These are phyloP conservation scores for Neoascia interrupta DNA, from an alignment of 2,888 invertebrate genomes.

Conservation along the genomic window DNA sequence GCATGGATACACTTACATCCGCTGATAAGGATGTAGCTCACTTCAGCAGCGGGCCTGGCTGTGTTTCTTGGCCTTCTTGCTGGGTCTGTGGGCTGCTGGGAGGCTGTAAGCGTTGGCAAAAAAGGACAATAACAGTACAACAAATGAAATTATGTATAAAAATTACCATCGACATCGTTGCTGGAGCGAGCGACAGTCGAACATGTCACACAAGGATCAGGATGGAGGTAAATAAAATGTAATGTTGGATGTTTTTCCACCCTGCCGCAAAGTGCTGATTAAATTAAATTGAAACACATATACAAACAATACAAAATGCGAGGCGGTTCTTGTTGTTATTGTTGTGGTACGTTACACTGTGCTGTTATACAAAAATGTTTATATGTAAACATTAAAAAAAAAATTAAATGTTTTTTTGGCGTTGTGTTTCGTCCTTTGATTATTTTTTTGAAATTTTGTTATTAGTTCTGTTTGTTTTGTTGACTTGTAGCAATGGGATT, in stretches of 20 bases:
- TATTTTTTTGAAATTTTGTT: constrained; percentile 9
- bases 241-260: constrained; percentile 34
- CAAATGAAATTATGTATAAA: constrained; percentile 67
- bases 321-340: neutral
- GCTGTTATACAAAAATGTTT: neutral
- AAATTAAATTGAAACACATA: constrained; percentile 63
- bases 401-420: constrained; percentile 41
- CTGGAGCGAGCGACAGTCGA: constrained; percentile 29
- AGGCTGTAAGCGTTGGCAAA: constrained; percentile 28
- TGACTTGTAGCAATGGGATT: constrained; percentile 24
- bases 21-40: constrained; percentile 58
- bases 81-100: too few relatives aligned
- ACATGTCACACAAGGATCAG: constrained; percentile 49
- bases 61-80: too few relatives aligned
- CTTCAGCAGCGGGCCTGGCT: neutral
- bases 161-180: constrained; percentile 58
- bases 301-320: neutral
- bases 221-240: constrained; percentile 63
- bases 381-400: constrained; percentile 44
- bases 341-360: neutral
- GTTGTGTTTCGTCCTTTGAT: neutral
- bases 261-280: constrained; percentile 58
- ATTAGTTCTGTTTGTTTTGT: constrained; percentile 38
- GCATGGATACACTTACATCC: constrained; percentile 63
- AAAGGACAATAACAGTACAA: constrained; percentile 60